A percentile compares a stretch with the other conserved stretches of the same genome.
Conservation (phyloP, 2,113 vertebrate genomes). For the Sturnus vulgaris region DNA sequence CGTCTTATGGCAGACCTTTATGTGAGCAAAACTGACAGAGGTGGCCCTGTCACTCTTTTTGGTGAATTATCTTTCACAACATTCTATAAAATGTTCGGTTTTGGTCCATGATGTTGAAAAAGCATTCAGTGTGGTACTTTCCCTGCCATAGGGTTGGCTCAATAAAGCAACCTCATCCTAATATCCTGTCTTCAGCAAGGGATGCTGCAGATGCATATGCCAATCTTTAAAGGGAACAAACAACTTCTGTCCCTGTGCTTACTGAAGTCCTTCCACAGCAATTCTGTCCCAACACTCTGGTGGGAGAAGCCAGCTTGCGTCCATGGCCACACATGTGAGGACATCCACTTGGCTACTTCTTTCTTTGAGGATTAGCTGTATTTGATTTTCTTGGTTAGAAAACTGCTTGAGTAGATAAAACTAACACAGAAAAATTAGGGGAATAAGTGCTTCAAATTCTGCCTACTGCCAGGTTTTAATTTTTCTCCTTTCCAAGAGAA, state of each 20-base stretch:
- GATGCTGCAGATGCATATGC: background rate
- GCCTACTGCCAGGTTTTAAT: background rate
- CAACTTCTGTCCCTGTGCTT: background rate
- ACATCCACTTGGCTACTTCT: background rate
- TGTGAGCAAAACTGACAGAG: background rate
- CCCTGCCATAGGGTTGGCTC: background rate
- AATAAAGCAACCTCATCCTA: background rate
- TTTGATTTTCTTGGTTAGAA: background rate
- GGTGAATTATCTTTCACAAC: background rate
- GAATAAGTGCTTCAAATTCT: background rate
- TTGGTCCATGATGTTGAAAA: background rate
- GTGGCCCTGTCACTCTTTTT: background rate
- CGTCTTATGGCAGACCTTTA: background rate
- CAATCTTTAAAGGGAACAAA: background rate
- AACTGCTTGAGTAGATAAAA: background rate
- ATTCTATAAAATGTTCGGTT: background rate
- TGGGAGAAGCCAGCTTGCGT: background rate
- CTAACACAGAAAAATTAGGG: background rate
- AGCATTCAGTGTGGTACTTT: background rate
- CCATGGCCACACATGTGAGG: fast-evolving
- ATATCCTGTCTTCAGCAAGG: background rate
- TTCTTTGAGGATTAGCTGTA: background rate
- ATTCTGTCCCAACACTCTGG: fast-evolving
- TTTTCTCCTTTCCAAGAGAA: background rate
- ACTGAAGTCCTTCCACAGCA: background rate